A percentile compares a stretch with the other conserved stretches of the same genome.
These are phyloP conservation scores for Parambassis ranga DNA, from an alignment of 2,797 vertebrate species.

Conservation along the genomic window DNA sequence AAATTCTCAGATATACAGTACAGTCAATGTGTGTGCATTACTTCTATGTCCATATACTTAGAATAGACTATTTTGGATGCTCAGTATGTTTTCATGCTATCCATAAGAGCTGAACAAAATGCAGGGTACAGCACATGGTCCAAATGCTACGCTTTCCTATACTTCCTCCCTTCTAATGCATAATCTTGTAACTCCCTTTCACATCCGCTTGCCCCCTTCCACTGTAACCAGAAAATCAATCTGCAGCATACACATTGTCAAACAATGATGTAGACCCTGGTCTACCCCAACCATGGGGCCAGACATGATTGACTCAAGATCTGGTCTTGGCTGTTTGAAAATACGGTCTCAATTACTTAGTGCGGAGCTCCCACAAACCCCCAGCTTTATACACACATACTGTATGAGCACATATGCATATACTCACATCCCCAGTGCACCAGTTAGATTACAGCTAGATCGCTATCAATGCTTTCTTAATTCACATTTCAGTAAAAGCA, in stretches of 20 bases:
- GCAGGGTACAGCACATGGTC: conserved; percentile 36
- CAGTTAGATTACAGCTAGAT: conserved; percentile 78
- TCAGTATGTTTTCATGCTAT: background rate
- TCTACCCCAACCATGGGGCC: conserved; percentile 59
- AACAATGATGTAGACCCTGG: conserved; percentile 63
- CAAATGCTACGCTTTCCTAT: conserved; percentile 42
- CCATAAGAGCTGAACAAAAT: background rate
- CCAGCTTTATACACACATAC: conserved; percentile 29
- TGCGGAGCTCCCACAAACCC: conserved; percentile 44
- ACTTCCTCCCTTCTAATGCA: conserved; percentile 42
- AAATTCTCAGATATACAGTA: too few relatives aligned
- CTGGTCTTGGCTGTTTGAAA: conserved; percentile 66
- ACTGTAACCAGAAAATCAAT: conserved; percentile 65
- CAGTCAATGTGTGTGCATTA: too few relatives aligned
- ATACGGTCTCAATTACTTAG: conserved; percentile 70
- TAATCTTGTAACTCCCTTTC: conserved; percentile 39
- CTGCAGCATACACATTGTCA: conserved; percentile 56
- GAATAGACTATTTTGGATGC: too few relatives aligned
- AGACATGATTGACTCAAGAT: conserved; percentile 71
- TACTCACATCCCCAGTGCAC: conserved; percentile 56
- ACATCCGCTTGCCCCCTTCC: conserved; percentile 49
- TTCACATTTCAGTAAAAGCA: conserved; percentile 61
- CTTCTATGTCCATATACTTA: too few relatives aligned
- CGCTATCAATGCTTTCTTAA: conserved; percentile 61
- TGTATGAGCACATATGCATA: conserved; percentile 36